Percentiles rank a stretch among this genome's conserved stretches.
Evolutionary conservation across 2,888 invertebrate species (phyloP).

Genomic region (Phlogophora meticulosa): DNA sequence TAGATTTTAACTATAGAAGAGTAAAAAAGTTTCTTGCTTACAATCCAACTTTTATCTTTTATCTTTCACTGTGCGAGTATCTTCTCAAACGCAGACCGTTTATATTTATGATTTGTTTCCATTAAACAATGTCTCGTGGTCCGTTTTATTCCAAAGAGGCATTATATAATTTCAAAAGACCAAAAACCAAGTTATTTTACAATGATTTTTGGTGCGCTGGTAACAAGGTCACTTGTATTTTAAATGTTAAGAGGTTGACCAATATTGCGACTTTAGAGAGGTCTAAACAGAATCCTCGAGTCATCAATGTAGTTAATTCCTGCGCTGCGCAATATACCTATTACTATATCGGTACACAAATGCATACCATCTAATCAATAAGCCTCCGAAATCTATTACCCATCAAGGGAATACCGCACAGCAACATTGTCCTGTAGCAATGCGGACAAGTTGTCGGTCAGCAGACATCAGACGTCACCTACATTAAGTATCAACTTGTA

Average conservation of each 20-base stretch:
- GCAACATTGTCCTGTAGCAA: conserved; percentile 44
- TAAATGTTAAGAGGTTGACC: neutral
- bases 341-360: conserved; percentile 13
- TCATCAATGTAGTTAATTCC: neutral
- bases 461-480: conserved; percentile 66
- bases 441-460: conserved; percentile 70
- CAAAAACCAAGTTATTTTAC: no score
- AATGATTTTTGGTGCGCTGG: no score
- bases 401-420: conserved; percentile 49
- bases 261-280: neutral
- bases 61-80: conserved; percentile 58
- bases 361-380: conserved; percentile 17
- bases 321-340: neutral
- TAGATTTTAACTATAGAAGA: conserved; percentile 41
- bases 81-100: conserved; percentile 61
- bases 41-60: conserved; percentile 64
- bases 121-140: conserved; percentile 43
- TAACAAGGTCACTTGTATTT: no score
- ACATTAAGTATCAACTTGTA: conserved; percentile 59
- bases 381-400: conserved; percentile 50
- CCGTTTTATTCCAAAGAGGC: no score
- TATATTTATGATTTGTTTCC: conserved; percentile 66
- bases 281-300: neutral
- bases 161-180: neutral
- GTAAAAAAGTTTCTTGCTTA: conserved; percentile 59